phyloP scores from a whole-genome alignment of 2,888 invertebrate species.

The Trimorus sp. region DNA sequence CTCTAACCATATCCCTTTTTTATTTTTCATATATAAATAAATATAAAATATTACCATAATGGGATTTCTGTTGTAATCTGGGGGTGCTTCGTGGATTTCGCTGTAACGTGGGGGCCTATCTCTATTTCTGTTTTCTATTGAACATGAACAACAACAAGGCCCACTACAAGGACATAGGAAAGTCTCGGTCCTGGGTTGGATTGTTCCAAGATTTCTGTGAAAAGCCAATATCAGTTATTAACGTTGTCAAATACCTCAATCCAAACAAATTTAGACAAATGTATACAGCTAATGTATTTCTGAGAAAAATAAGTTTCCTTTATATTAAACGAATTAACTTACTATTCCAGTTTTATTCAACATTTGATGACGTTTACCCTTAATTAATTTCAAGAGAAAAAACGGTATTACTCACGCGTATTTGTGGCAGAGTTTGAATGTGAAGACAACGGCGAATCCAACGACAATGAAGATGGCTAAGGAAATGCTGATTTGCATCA shows the following conservation, averaged over 20 bases:
- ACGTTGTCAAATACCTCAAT: no score
- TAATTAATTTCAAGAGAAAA: no score
- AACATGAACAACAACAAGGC: constrained; percentile 61
- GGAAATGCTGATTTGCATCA: constrained; percentile 67
- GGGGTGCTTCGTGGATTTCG: constrained; percentile 73
- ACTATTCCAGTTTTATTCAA: no score
- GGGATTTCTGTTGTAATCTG: constrained; percentile 70
- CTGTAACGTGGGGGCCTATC: constrained; percentile 77
- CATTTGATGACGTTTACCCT: no score
- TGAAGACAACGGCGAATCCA: constrained; percentile 64
- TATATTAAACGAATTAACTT: no score
- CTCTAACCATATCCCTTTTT: no score
- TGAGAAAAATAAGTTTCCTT: no score
- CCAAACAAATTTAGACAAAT: no score
- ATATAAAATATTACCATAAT: constrained; percentile 50
- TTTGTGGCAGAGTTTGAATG: constrained; percentile 69
- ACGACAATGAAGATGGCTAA: constrained; percentile 65
- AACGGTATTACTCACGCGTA: constrained; percentile 43
- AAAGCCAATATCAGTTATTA: not conserved
- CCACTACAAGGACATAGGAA: constrained; percentile 59
- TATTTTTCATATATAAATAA: no score
- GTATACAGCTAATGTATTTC: no score
- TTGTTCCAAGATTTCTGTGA: constrained; percentile 17
- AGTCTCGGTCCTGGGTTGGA: not conserved
- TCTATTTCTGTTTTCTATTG: constrained; percentile 61